A percentile compares a stretch with the other conserved stretches of the same genome.
Evolutionary conservation across 35 echinoderm and acorn worm species (phyloP).

Genomic region (Hemicentrotus pulcherrimus): DNA sequence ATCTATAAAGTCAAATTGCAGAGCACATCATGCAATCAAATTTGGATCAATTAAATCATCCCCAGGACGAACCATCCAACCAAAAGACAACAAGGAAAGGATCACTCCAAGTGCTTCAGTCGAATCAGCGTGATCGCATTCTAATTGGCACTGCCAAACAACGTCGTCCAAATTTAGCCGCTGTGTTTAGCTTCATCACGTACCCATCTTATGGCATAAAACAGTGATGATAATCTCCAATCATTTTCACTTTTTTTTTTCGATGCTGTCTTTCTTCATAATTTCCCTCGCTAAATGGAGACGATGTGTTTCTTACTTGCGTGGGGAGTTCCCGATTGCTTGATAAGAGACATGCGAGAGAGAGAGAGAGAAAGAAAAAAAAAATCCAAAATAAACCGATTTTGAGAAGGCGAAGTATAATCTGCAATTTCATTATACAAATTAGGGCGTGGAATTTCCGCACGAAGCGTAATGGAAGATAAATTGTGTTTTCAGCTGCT

Average conservation of each 20-base stretch:
- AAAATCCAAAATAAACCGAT: neutral
- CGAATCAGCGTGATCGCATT: neutral
- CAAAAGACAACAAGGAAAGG: neutral
- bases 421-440: constrained; percentile 36
- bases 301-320: neutral
- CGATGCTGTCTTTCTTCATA: neutral
- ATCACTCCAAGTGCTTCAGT: neutral
- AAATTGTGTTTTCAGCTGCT: constrained; percentile 18
- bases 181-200: neutral
- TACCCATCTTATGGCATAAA: neutral
- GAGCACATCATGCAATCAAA: constrained; percentile 20
- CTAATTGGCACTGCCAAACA: neutral
- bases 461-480: neutral
- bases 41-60: constrained; percentile 45
- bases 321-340: neutral
- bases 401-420: neutral
- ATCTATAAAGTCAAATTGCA: neutral
- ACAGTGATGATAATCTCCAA: constrained; percentile 3
- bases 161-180: neutral
- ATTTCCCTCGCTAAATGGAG: neutral
- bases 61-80: neutral
- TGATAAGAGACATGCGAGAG: neutral
- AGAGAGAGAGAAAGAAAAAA: neutral
- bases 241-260: neutral
- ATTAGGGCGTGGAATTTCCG: neutral